Conservation (phyloP, 1,140 invertebrate genomes). For the Drosophila kohkoa region DNA sequence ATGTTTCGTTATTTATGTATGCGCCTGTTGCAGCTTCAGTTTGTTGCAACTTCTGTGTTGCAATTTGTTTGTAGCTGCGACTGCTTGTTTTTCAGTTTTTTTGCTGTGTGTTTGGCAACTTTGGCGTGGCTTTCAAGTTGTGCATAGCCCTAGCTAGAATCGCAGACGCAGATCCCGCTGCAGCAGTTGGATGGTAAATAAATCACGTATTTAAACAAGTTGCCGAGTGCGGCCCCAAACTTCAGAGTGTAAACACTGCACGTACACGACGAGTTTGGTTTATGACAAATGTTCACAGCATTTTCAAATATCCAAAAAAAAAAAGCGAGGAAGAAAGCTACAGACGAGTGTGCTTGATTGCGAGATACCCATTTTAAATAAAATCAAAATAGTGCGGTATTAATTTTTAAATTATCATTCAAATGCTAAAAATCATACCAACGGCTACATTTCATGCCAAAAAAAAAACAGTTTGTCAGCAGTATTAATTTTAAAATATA, state of each 20-base stretch:
- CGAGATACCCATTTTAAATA: too few species aligned
- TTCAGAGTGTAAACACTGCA: conserved; percentile 74
- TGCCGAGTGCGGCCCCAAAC: conserved; percentile 61
- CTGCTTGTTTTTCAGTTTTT: conserved; percentile 18
- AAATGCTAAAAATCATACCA: too few species aligned
- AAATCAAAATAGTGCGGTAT: too few species aligned
- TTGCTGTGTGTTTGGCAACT: conserved; percentile 56
- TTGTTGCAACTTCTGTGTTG: conserved; percentile 66
- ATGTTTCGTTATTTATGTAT: conserved; percentile 80
- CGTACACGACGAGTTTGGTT: conserved; percentile 77
- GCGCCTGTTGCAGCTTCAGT: conserved; percentile 71
- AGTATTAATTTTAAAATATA: too few species aligned
- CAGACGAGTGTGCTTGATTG: not conserved
- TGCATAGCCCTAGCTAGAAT: conserved; percentile 31
- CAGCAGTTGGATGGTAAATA: conserved; percentile 74
- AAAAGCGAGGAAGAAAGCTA: conserved; percentile 9
- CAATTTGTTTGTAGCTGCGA: conserved; percentile 59
- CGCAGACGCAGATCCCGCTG: conserved; percentile 29
- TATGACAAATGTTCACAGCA: conserved; percentile 73
- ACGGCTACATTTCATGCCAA: too few species aligned
- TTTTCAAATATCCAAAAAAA: conserved; percentile 35
- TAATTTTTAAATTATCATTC: too few species aligned
- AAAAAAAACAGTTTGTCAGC: too few species aligned
- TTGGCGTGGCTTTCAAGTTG: conserved; percentile 46
- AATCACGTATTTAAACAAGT: conserved; percentile 83